phyloP scores from a whole-genome alignment of 2,888 invertebrate genomes.

The Agrilus biguttatus region DNA sequence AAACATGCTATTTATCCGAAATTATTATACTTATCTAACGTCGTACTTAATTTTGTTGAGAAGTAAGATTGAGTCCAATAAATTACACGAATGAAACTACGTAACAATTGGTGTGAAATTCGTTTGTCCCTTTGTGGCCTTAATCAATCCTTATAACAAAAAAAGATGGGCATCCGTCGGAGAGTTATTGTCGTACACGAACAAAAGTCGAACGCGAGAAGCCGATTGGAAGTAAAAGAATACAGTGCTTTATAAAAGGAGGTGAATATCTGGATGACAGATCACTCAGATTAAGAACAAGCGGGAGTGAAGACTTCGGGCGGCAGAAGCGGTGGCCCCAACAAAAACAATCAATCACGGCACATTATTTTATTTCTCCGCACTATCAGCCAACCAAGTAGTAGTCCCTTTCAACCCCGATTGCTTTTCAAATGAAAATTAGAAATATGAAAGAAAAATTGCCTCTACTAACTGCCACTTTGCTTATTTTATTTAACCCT shows the following conservation, averaged over 20 bases:
- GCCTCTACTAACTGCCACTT: too few relatives aligned
- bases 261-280: conserved; percentile 30
- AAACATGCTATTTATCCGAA: too few relatives aligned
- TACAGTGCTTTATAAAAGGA: conserved; percentile 28
- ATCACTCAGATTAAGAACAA: conserved; percentile 27
- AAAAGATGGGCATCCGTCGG: conserved; percentile 26
- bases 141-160: conserved; percentile 32
- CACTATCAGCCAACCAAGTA: too few relatives aligned
- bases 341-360: too few relatives aligned
- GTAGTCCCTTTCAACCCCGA: too few relatives aligned
- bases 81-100: conserved; percentile 18
- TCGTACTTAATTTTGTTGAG: too few relatives aligned
- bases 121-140: conserved; percentile 28
- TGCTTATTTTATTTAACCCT: too few relatives aligned
- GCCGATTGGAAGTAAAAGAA: conserved; percentile 31
- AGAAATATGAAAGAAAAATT: too few relatives aligned
- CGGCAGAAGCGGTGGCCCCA: conserved; percentile 18
- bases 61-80: too few relatives aligned
- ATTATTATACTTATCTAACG: too few relatives aligned
- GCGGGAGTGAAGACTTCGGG: conserved; percentile 24
- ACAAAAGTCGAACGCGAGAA: conserved; percentile 28
- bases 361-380: too few relatives aligned
- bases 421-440: too few relatives aligned
- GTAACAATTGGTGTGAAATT: conserved; percentile 31
- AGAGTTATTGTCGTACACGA: conserved; percentile 25